Conservation (phyloP, 2,113 vertebrate species). For the Hystrix brachyura region DNA sequence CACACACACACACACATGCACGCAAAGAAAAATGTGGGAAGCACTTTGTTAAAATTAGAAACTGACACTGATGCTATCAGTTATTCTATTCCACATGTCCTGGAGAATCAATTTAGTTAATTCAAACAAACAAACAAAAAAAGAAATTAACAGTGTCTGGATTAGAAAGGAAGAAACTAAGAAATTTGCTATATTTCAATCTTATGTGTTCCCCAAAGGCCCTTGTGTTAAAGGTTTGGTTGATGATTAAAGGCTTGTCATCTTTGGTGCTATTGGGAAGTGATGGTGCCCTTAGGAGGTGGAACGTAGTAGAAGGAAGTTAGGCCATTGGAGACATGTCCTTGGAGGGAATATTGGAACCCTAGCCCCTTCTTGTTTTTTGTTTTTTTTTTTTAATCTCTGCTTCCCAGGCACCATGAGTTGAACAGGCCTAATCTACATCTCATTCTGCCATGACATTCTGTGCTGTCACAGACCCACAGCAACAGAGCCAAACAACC, state of each 20-base stretch:
- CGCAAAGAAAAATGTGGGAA: neutral
- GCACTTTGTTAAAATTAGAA: neutral
- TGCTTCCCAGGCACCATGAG: neutral
- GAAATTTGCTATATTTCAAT: neutral
- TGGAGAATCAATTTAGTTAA: conserved; percentile 11
- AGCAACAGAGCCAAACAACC: neutral
- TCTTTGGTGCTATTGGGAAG: neutral
- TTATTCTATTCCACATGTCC: neutral
- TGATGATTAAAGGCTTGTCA: neutral
- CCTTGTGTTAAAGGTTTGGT: neutral
- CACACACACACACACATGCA: no score
- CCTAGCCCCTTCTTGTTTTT: neutral
- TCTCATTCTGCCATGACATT: neutral
- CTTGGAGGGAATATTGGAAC: neutral
- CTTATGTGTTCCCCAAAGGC: neutral
- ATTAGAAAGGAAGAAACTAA: neutral
- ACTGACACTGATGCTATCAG: neutral
- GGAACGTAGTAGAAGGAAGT: neutral
- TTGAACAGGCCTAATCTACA: neutral
- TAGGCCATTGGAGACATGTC: neutral
- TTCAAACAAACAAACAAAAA: neutral
- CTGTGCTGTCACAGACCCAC: neutral
- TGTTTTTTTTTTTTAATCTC: neutral
- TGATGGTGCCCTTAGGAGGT: neutral
- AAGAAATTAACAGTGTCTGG: neutral